Conservation (phyloP, 35 echinoderm and acorn worm genomes). For the Lytechinus pictus region DNA sequence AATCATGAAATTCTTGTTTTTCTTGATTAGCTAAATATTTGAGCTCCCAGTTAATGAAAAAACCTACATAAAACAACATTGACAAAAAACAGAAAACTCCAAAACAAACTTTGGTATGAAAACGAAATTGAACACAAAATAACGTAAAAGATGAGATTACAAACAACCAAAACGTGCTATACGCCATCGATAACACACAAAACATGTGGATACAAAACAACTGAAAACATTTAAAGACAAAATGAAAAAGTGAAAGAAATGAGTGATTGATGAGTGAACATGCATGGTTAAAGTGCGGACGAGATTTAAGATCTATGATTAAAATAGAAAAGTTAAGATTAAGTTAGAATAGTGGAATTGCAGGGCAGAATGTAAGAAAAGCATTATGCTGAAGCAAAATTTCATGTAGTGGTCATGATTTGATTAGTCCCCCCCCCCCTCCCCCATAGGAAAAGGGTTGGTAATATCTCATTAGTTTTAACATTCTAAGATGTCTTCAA, state of each 20-base stretch:
- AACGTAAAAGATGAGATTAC: neutral
- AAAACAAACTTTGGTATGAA: neutral
- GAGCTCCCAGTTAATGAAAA: neutral
- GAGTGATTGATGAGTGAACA: neutral
- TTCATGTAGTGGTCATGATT: neutral
- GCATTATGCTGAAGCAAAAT: neutral
- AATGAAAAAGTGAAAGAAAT: neutral
- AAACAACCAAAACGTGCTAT: neutral
- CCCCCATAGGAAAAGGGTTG: too few relatives aligned
- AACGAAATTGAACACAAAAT: neutral
- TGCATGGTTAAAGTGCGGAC: neutral
- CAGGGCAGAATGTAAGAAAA: neutral
- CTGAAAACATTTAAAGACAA: neutral
- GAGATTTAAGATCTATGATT: neutral
- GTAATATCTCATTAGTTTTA: too few relatives aligned
- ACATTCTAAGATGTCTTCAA: too few relatives aligned
- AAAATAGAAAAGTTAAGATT: neutral
- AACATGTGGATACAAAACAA: neutral
- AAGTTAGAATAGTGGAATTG: neutral
- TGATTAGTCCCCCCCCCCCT: neutral
- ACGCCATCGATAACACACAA: constrained; percentile 1
- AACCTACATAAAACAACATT: neutral
- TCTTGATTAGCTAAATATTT: neutral
- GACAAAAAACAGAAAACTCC: neutral
- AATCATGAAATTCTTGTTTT: neutral